phyloP scores from a whole-genome alignment of 2,113 vertebrate species.

The Ceyx melanurus region DNA sequence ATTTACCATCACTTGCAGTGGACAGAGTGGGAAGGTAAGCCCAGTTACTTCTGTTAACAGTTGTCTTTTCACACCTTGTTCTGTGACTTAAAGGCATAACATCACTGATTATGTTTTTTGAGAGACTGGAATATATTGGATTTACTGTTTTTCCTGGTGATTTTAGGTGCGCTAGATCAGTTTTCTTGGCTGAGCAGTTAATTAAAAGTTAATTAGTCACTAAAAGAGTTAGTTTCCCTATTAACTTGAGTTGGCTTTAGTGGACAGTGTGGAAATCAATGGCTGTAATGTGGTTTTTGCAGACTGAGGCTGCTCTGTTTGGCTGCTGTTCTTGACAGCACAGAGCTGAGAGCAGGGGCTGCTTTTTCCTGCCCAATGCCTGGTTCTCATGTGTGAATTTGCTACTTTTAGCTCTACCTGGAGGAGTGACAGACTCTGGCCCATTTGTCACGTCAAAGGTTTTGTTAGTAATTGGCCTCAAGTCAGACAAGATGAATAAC shows the following conservation, averaged over 20 bases:
- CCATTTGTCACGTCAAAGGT: not conserved
- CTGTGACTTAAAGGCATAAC: not conserved
- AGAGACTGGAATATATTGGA: not conserved
- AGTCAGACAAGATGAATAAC: conserved; percentile 24
- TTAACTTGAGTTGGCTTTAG: not conserved
- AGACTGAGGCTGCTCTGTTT: rapidly evolving
- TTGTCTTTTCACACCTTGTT: not conserved
- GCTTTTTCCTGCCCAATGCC: not conserved
- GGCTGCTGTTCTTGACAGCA: not conserved
- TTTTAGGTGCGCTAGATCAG: not conserved
- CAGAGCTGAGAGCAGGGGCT: not conserved
- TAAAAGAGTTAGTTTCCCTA: not conserved
- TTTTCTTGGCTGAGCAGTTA: not conserved
- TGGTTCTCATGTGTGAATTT: rapidly evolving
- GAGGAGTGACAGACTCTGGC: not conserved
- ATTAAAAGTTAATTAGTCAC: not conserved
- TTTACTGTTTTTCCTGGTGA: not conserved
- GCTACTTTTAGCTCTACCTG: not conserved
- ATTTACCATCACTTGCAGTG: not conserved
- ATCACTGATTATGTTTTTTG: not conserved
- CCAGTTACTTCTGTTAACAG: not conserved
- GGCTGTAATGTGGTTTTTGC: not conserved
- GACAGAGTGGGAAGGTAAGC: not conserved
- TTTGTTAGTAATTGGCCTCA: not conserved
- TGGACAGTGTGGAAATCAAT: not conserved